phyloP scores from a whole-genome alignment of 2,113 vertebrate genomes.

The Chrysemys picta region DNA sequence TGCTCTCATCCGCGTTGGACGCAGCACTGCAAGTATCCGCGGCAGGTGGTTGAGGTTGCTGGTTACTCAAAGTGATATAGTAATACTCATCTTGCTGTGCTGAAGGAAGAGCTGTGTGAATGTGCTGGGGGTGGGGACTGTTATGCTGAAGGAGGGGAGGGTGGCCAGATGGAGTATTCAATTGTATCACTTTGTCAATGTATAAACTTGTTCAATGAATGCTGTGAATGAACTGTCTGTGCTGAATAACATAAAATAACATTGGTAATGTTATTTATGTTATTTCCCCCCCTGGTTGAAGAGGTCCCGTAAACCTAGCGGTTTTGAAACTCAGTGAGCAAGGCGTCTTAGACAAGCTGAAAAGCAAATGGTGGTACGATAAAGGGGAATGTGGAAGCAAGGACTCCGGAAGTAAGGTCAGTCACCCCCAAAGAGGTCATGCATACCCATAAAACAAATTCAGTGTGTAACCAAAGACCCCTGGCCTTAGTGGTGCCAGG shows the following conservation, averaged over 20 bases:
- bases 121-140: constrained; percentile 83
- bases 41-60: constrained; percentile 88
- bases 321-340: constrained; percentile 99
- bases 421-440: constrained; percentile 86
- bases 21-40: constrained; percentile 71
- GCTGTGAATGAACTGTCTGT: constrained; percentile 89
- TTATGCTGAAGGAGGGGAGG: constrained; percentile 76
- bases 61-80: constrained; percentile 98
- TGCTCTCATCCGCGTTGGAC: constrained; percentile 64
- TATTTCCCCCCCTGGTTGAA: constrained; percentile 98
- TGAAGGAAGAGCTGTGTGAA: constrained; percentile 80
- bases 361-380: constrained; percentile 99
- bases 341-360: constrained; percentile 99
- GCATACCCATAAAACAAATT: constrained; percentile 78
- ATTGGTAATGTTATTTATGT: constrained; percentile 99
- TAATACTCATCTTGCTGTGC: constrained; percentile 95
- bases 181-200: constrained; percentile 94
- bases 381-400: constrained; percentile 98
- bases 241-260: constrained; percentile 99
- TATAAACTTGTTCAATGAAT: constrained; percentile 86
- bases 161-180: constrained; percentile 93
- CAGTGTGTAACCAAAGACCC: constrained; percentile 73
- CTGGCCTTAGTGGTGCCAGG: constrained; percentile 55
- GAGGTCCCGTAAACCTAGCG: constrained; percentile 99
- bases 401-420: constrained; percentile 99